These are phyloP conservation scores for Julus scanicus DNA, from an alignment of 2,888 invertebrate genomes.

Conservation along the genomic window DNA sequence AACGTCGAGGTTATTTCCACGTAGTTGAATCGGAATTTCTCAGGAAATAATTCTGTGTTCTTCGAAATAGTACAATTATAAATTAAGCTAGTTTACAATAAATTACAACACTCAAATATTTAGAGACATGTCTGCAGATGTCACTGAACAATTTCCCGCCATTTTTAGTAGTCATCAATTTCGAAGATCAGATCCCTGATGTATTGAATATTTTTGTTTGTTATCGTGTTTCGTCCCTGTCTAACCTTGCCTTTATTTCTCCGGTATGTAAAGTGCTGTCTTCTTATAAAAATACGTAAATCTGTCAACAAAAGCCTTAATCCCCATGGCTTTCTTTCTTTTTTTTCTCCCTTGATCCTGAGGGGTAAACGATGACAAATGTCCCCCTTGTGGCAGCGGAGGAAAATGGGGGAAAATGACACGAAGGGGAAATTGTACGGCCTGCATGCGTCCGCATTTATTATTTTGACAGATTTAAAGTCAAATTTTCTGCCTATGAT, in stretches of 20 bases:
- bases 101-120: no score
- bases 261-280: constrained; percentile 22
- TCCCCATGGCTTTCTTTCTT: neutral
- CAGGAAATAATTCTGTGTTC: neutral
- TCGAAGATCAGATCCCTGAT: neutral
- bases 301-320: constrained; percentile 19
- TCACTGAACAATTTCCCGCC: no score
- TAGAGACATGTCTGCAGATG: no score
- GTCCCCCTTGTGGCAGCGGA: neutral
- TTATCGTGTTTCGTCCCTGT: neutral
- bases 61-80: neutral
- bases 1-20: neutral
- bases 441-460: neutral
- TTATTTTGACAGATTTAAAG: constrained; percentile 3
- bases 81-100: no score
- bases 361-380: constrained; percentile 21
- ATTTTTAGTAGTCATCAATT: neutral
- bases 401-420: neutral
- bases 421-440: neutral
- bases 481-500: neutral
- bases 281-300: constrained; percentile 8
- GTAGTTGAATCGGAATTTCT: neutral
- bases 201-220: neutral
- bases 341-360: neutral
- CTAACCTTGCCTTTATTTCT: neutral